Conservation (phyloP, 2,797 vertebrate species). For the Pteropus rufus region DNA sequence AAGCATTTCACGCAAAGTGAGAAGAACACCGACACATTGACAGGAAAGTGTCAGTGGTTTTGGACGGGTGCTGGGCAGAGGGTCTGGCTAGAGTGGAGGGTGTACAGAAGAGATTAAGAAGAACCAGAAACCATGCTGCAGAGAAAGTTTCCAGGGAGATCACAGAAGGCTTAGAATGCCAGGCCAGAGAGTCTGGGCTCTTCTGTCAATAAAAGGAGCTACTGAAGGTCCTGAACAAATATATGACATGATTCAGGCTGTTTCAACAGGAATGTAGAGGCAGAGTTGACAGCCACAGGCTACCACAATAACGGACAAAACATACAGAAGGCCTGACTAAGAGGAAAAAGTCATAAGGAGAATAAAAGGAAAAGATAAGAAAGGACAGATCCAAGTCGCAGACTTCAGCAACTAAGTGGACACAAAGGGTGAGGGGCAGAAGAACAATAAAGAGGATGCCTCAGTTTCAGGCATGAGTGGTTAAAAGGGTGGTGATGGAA, state of each 20-base stretch:
- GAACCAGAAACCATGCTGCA: fast-evolving
- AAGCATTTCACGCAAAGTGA: background rate
- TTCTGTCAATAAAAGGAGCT: background rate
- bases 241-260: background rate
- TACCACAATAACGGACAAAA: background rate
- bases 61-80: background rate
- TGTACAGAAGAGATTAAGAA: background rate
- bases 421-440: background rate
- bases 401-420: background rate
- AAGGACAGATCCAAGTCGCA: background rate
- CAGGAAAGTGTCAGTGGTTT: background rate
- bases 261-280: background rate
- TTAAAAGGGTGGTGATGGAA: background rate
- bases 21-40: fast-evolving
- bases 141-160: background rate
- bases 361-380: background rate
- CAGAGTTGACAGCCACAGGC: background rate
- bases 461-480: background rate
- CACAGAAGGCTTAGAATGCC: background rate
- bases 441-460: background rate
- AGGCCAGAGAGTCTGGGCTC: background rate
- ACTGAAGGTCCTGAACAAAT: background rate
- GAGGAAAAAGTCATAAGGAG: background rate
- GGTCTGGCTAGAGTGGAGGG: background rate
- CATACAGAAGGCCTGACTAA: background rate